These are phyloP conservation scores for Hyla sarda DNA, from an alignment of 2,113 vertebrate genomes.

Conservation along the genomic window DNA sequence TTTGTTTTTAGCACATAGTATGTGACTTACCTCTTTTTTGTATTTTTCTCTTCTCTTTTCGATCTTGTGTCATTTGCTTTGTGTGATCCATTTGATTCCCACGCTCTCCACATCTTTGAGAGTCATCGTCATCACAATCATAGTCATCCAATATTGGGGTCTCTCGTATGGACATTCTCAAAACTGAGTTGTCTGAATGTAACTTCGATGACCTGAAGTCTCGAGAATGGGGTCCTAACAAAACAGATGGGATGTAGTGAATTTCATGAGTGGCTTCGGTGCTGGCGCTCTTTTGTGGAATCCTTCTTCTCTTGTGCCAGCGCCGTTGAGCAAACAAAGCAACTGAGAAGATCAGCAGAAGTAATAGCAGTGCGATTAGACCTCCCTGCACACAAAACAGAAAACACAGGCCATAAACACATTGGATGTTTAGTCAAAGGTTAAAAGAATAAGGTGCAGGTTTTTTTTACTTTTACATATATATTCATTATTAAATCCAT, in stretches of 20 bases:
- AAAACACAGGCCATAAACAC: neutral
- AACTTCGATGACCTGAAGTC: constrained; percentile 86
- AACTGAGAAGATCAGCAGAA: constrained; percentile 92
- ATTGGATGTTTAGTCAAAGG: neutral
- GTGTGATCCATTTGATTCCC: constrained; percentile 78
- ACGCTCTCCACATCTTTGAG: constrained; percentile 77
- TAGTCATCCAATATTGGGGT: constrained; percentile 96
- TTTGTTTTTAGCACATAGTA: no score
- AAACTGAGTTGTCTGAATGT: constrained; percentile 89
- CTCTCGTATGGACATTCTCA: constrained; percentile 94
- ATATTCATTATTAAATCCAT: neutral
- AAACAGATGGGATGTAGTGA: constrained; percentile 96
- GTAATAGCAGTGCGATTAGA: constrained; percentile 90
- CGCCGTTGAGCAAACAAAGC: constrained; percentile 92
- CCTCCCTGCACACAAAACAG: constrained; percentile 80
- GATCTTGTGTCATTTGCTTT: constrained; percentile 72
- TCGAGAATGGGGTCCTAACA: constrained; percentile 89
- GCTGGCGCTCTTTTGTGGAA: constrained; percentile 96
- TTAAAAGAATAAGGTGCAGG: neutral
- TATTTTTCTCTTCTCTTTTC: constrained; percentile 81
- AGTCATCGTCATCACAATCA: constrained; percentile 85
- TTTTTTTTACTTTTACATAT: neutral
- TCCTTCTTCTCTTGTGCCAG: constrained; percentile 90
- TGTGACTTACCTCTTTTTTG: constrained; percentile 90
- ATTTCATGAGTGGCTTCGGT: constrained; percentile 97